These are phyloP conservation scores for Mallotus villosus DNA, from an alignment of 2,797 vertebrate genomes.

Conservation along the genomic window DNA sequence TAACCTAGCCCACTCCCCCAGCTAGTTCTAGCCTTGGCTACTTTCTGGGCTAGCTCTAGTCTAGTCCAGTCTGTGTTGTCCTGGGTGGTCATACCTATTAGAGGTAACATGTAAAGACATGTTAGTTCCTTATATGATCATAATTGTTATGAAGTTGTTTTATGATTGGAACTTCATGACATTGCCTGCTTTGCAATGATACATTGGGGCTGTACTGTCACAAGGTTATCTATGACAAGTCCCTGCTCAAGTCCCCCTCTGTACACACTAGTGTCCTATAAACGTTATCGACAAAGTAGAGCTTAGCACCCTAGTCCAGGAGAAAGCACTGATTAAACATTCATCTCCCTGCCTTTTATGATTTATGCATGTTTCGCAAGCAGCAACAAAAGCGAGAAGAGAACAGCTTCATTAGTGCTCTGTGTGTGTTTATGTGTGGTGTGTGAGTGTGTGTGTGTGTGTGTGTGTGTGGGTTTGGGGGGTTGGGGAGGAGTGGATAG, in stretches of 20 bases:
- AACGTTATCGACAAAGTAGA: too few relatives aligned
- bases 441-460: constrained; percentile 12
- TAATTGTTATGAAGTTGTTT: too few relatives aligned
- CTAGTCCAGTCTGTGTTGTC: background rate
- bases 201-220: too few relatives aligned
- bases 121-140: too few relatives aligned
- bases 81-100: too few relatives aligned
- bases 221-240: too few relatives aligned
- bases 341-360: constrained; percentile 75
- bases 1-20: constrained; percentile 14
- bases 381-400: constrained; percentile 51
- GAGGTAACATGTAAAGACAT: too few relatives aligned
- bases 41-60: constrained; percentile 6
- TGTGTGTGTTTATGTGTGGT: constrained; percentile 25
- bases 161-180: too few relatives aligned
- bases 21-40: background rate
- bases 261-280: too few relatives aligned
- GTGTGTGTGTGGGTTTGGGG: constrained; percentile 6
- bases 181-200: too few relatives aligned
- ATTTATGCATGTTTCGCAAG: constrained; percentile 76
- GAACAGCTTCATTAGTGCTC: constrained; percentile 66
- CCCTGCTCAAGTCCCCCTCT: too few relatives aligned
- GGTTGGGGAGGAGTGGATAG: constrained; percentile 18
- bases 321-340: constrained; percentile 73
- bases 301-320: too few relatives aligned